Percentiles rank a stretch among this genome's conserved stretches.
Evolutionary conservation across 2,113 vertebrate genomes (phyloP).

Genomic region (Verasper variegatus): DNA sequence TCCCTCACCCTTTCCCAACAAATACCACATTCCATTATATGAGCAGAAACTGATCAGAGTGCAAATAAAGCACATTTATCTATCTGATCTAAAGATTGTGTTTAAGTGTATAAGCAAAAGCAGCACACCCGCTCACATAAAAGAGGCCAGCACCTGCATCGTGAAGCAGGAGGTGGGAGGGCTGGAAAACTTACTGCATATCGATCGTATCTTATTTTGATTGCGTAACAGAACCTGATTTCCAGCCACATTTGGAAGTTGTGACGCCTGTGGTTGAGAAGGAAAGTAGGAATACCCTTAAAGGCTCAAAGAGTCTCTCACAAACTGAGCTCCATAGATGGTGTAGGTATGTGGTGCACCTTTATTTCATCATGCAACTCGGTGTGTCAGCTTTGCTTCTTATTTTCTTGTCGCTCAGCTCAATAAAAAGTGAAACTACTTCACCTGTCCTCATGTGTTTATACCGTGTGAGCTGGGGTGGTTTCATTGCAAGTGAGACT

Average conservation of each 20-base stretch:
- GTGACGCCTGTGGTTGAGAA: constrained; percentile 30
- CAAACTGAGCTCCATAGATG: constrained; percentile 6
- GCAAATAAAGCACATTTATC: constrained; percentile 8
- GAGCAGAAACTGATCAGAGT: constrained; percentile 1
- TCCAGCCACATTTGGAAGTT: constrained; percentile 68
- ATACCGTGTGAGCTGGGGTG: constrained; percentile 36
- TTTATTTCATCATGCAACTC: too few relatives aligned
- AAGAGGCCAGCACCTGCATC: constrained; percentile 64
- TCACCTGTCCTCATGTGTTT: constrained; percentile 38
- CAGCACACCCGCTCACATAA: constrained; percentile 1
- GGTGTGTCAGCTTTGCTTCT: too few relatives aligned
- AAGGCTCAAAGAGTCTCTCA: not conserved
- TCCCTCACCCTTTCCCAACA: constrained; percentile 30
- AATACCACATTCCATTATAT: not conserved
- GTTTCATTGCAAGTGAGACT: constrained; percentile 47
- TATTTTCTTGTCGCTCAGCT: not conserved
- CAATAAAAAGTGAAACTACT: constrained; percentile 3
- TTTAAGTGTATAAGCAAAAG: not conserved
- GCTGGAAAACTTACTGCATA: constrained; percentile 57
- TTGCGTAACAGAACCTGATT: constrained; percentile 75
- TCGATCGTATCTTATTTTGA: constrained; percentile 53
- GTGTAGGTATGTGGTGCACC: not conserved
- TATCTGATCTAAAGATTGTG: not conserved
- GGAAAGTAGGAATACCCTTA: constrained; percentile 57
- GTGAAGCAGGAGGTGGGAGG: constrained; percentile 21